These are phyloP conservation scores for Rotaria sp. DNA, from an alignment of 2,888 invertebrate genomes.

Conservation along the genomic window DNA sequence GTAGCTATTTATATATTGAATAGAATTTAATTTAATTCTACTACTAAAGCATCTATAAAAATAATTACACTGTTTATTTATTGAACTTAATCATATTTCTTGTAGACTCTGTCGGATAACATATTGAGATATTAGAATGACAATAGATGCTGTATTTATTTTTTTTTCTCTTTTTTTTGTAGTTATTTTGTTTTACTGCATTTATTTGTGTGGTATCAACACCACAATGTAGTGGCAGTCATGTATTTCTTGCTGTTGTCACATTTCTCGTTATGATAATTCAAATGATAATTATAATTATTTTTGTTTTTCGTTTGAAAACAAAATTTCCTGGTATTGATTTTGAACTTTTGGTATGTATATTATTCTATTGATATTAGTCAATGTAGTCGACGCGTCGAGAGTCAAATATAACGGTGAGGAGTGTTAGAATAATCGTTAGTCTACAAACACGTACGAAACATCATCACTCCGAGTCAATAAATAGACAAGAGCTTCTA, in stretches of 20 bases:
- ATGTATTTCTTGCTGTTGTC: not conserved
- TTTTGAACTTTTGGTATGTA: slow-evolving; percentile 27
- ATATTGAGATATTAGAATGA: not conserved
- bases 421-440: not conserved
- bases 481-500: not conserved
- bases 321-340: slow-evolving; percentile 10
- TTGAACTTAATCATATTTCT: too few relatives aligned
- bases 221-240: not conserved
- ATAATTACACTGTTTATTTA: too few relatives aligned
- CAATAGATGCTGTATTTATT: not conserved
- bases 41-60: too few relatives aligned
- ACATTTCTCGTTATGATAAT: not conserved
- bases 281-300: not conserved
- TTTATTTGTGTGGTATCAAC: slow-evolving; percentile 14
- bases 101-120: not conserved
- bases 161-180: not conserved
- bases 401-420: not conserved
- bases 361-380: not conserved
- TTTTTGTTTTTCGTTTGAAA: not conserved
- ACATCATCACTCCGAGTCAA: slow-evolving; percentile 9
- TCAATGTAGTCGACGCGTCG: not conserved
- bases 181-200: slow-evolving; percentile 11
- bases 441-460: not conserved
- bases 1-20: too few relatives aligned
- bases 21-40: too few relatives aligned